These are phyloP conservation scores for Onychomys torridus DNA, from an alignment of 2,797 vertebrate species.

Conservation along the genomic window DNA sequence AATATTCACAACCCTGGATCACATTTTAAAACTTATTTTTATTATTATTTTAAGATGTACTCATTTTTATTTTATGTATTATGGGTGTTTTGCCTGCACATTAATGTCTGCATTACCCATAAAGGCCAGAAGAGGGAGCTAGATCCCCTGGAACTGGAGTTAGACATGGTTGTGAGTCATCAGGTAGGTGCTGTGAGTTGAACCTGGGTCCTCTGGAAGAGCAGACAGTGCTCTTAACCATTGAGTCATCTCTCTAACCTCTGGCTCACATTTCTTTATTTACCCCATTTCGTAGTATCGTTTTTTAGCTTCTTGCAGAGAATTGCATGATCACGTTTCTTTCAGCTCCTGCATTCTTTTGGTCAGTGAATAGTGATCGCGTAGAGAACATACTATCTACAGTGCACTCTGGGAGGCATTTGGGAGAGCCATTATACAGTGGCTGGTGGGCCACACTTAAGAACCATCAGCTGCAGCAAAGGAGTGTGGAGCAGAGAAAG, in stretches of 20 bases:
- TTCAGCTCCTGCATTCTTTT: not conserved
- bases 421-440: not conserved
- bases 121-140: too few species aligned
- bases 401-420: not conserved
- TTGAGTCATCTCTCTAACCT: not conserved
- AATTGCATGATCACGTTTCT: not conserved
- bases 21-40: not conserved
- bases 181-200: not conserved
- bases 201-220: not conserved
- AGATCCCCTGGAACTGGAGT: not conserved
- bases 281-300: not conserved
- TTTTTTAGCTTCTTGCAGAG: slow-evolving; percentile 5
- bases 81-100: not conserved
- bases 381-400: not conserved
- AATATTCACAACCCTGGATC: not conserved
- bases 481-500: not conserved
- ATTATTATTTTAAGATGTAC: not conserved
- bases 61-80: not conserved
- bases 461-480: not conserved
- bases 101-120: not conserved
- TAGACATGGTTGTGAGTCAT: not conserved
- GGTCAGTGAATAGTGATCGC: not conserved
- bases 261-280: slow-evolving; percentile 29
- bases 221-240: not conserved
- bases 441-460: not conserved